phyloP scores from a whole-genome alignment of 2,797 vertebrate genomes.

The Pseudochaenichthys georgianus region DNA sequence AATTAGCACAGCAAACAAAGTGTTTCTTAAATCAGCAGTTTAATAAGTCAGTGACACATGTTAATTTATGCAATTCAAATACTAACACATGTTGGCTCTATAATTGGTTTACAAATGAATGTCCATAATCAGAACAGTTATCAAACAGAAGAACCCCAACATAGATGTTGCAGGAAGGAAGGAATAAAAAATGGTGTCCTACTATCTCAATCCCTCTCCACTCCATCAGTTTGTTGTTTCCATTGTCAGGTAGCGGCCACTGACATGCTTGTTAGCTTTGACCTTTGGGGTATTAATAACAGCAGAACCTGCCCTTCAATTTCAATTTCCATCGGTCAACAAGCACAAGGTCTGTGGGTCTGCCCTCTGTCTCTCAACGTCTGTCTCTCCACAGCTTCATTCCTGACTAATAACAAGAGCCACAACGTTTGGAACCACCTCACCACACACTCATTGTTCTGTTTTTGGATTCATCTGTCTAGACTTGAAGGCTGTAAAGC shows the following conservation, averaged over 20 bases:
- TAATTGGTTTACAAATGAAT: neutral
- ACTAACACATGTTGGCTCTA: neutral
- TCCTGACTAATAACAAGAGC: conserved; percentile 19
- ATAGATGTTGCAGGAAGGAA: neutral
- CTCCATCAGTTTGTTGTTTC: conserved; percentile 12
- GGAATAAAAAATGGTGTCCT: neutral
- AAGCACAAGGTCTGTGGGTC: conserved; percentile 36
- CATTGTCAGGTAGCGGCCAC: conserved; percentile 28
- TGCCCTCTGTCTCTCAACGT: conserved; percentile 25
- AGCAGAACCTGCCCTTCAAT: conserved; percentile 29
- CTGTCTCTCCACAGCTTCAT: conserved; percentile 17
- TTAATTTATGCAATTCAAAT: neutral
- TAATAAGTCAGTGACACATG: neutral
- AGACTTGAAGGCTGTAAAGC: neutral
- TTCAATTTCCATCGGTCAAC: conserved; percentile 55
- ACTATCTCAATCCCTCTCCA: neutral
- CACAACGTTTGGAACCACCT: conserved; percentile 26
- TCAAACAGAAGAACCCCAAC: neutral
- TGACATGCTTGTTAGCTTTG: conserved; percentile 37
- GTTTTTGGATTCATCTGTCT: conserved; percentile 35
- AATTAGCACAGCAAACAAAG: neutral
- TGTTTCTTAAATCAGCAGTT: neutral
- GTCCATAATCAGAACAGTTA: neutral
- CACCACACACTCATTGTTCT: conserved; percentile 23
- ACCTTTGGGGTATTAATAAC: conserved; percentile 59